Evolutionary conservation across 2,888 invertebrate genomes (phyloP), one percentile per base, ranked within the genome.

Genomic region (Callyntrura sp.): DNA sequence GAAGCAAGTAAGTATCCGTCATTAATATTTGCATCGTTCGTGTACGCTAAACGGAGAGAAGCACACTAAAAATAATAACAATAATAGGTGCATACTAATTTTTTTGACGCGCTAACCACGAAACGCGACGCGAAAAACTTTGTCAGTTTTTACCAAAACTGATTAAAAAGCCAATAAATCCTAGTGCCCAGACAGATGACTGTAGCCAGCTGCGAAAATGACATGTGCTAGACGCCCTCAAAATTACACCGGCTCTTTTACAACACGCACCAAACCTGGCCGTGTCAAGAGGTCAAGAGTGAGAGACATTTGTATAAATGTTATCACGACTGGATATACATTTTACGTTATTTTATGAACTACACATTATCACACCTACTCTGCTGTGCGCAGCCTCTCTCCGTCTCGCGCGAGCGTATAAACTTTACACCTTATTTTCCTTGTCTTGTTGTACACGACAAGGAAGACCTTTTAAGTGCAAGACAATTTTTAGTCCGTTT

Each of bases 151-250:
- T 43, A 14, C 62, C 81, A 45, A 90, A 90, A 83, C 86, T 90
- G 86, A 90, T 90, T 90, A 86, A 90, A 90, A 86, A 83, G 83
- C 86, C 90, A 86, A 90, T 90, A 90, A 86, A 90, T 90, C 90
- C 82, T 86, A 11, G 45, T 51, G 51, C 83, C 86, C 86, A 73
- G 90, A 90, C 90, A 90, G 90, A 86, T 90, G 86, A 82, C 86
- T 86, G 83, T 57, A 82, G 55, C 90, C 83, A 90, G 86, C 86
- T 90, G 86, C 76, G 90, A 86, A 86, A 90, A 83, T 90, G 90
- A 90, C 90, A 86, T 83, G 86, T 90, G 86, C 90, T 76, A 90
- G 90, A 83, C 90, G 86, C 76, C 86, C 83, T 82, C 81, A 45
- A 90, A 90, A 90, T 90, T 90, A 82, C 90, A 90, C 90, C 90